phyloP scores from a whole-genome alignment of 64 coral and sea anemone species.

The Stylophora pistillata region DNA sequence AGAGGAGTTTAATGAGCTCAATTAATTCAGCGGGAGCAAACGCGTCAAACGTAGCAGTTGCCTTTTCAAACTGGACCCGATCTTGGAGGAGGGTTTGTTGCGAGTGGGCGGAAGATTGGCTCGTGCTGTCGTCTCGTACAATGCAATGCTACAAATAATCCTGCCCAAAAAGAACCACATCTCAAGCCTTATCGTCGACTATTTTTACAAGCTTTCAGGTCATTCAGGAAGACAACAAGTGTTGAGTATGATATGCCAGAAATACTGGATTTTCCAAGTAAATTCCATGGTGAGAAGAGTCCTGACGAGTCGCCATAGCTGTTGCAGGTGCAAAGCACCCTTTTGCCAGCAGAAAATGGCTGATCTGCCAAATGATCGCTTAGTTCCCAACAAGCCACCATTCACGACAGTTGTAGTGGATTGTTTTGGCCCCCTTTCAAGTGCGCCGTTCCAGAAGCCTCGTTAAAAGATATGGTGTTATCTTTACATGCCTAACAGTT shows the following conservation, averaged over 20 bases:
- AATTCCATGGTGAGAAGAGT: background rate
- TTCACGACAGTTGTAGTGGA: slow-evolving; percentile 24
- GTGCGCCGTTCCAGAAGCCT: background rate
- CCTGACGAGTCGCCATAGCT: background rate
- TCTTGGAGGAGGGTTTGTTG: background rate
- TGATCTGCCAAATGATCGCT: background rate
- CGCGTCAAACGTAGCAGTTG: background rate
- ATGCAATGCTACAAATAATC: slow-evolving; percentile 9
- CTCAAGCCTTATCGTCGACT: background rate
- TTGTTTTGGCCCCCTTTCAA: background rate
- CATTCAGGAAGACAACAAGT: slow-evolving; percentile 34
- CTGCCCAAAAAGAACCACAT: slow-evolving; percentile 23
- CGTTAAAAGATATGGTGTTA: background rate
- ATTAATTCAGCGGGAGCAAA: background rate
- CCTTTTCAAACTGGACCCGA: slow-evolving; percentile 5
- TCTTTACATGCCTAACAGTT: background rate
- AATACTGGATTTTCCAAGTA: slow-evolving; percentile 35
- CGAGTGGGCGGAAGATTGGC: slow-evolving; percentile 17
- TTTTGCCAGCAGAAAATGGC: slow-evolving; percentile 26
- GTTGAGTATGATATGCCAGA: background rate
- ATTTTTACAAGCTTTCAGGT: slow-evolving; percentile 3
- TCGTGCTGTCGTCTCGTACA: background rate
- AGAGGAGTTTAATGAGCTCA: background rate
- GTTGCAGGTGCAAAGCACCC: background rate
- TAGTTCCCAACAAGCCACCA: background rate